A percentile compares a stretch with the other conserved stretches of the same genome.
Conservation (phyloP, 2,888 invertebrate genomes). For the Caenorhabditis doughertyi region DNA sequence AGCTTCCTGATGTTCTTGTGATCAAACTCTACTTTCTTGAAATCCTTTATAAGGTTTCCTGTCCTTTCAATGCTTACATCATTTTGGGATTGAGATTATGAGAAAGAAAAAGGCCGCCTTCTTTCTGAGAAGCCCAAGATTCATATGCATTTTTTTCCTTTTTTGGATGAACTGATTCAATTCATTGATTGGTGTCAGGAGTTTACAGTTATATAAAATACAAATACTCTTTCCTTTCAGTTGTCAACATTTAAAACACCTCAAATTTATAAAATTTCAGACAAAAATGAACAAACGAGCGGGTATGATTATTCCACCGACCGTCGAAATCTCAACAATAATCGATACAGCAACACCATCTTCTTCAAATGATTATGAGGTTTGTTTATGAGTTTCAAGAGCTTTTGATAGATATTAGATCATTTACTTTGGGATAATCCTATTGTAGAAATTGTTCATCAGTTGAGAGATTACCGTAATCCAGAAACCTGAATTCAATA, state of each 20-base stretch:
- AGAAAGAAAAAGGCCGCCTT: background rate
- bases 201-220: too few species aligned
- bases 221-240: background rate
- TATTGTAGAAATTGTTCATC: background rate
- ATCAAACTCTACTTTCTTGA: background rate
- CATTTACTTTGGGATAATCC: background rate
- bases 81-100: constrained; percentile 8
- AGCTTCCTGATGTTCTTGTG: background rate
- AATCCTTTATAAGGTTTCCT: constrained; percentile 9
- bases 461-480: constrained; percentile 3
- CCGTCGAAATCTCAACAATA: constrained; percentile 51
- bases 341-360: constrained; percentile 39
- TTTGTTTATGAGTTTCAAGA: constrained; percentile 9
- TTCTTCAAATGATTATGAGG: constrained; percentile 34
- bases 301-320: constrained; percentile 48
- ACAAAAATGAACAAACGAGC: constrained; percentile 46
- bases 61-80: constrained; percentile 11
- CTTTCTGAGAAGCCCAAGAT: background rate
- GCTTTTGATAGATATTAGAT: background rate
- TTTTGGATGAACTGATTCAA: too few species aligned
- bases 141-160: background rate
- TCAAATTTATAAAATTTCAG: constrained; percentile 16
- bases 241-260: too few species aligned
- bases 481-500: background rate
- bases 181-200: too few species aligned